Evolutionary conservation across 2,113 vertebrate genomes (phyloP), one percentile per base, ranked within the genome.

Genomic region (Spilogale gracilis): DNA sequence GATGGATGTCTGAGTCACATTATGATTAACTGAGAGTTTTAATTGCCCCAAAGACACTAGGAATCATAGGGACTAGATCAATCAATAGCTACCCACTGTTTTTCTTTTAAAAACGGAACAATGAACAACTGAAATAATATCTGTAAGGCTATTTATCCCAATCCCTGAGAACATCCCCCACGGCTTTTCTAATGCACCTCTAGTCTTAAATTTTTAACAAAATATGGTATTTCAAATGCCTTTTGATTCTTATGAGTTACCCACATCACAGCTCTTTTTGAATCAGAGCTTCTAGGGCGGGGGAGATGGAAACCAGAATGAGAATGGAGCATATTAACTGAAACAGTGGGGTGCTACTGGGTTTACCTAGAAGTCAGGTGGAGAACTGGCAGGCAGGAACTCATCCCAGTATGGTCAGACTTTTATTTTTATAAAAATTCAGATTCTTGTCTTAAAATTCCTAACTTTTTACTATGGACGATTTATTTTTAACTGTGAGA

Each of bases 401-500:
- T 74, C 54, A 61, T n/a, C 71, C 45, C 45, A 76, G 17, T 43
- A 20, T 16, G 81, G 6, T 43, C 38, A 94, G 71, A 91, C 4
- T 58, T 56, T 23, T 2, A 8, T 56, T 89, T 60, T 50, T 74
- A 91, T 25, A 69, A 95, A 52, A 96, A 96, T 56, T 73, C 16
- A 63, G 48, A 85, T 61, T 81, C 71, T 89, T 43, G 25, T 38
- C 63, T 93, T 81, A 83, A 91, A 87, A 90, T 45, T 65, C 11
- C 69, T 65, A 60, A 30, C 69, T 69, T 80, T 91, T 84, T 32
- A 67, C 71, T 32, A 60, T 2, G 61, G 50, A 56, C 8, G 32
- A 74, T 23, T 89, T 61, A 18, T 50, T 73, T 65, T 92, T 94
- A 85, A 96, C 43, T 27, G 6, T 96, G 73, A 71, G 25, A 91